These are phyloP conservation scores for Pseudomugil gertrudae DNA, from an alignment of 2,797 vertebrate species.

Conservation along the genomic window DNA sequence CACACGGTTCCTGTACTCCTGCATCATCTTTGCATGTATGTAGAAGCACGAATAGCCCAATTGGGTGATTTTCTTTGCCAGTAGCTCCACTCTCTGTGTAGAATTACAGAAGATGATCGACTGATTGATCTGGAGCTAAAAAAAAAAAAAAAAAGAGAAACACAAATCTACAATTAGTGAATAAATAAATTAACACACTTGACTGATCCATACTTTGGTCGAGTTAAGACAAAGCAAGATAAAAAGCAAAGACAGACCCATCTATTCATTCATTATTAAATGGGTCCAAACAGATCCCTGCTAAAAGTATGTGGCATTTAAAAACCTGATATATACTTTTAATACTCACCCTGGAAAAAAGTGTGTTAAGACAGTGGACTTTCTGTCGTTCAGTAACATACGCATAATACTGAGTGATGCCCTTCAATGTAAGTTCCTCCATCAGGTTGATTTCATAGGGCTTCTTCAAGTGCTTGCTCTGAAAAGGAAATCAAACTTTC, in stretches of 20 bases:
- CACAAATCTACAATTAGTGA: not conserved
- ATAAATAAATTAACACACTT: not conserved
- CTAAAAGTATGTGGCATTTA: no score
- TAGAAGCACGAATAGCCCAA: conserved; percentile 87
- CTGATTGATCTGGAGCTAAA: conserved; percentile 85
- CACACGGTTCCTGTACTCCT: conserved; percentile 87
- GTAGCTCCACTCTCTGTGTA: conserved; percentile 83
- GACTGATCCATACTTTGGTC: not conserved
- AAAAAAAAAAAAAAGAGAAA: not conserved
- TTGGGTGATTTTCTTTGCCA: conserved; percentile 86
- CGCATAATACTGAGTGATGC: conserved; percentile 87
- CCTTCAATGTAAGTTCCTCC: conserved; percentile 89
- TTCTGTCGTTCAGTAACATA: conserved; percentile 87
- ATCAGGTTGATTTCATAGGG: conserved; percentile 89
- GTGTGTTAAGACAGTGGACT: conserved; percentile 84
- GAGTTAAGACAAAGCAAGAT: no score
- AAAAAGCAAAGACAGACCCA: no score
- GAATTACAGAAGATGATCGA: conserved; percentile 86
- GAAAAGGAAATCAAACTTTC: conserved; percentile 19
- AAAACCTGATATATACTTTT: not conserved
- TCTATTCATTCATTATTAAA: no score
- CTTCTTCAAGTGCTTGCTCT: conserved; percentile 85
- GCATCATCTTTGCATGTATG: conserved; percentile 89
- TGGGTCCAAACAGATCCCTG: no score
- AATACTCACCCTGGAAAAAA: conserved; percentile 84